Conservation (phyloP, 1,140 invertebrate genomes). For the Drosophila simulans region DNA sequence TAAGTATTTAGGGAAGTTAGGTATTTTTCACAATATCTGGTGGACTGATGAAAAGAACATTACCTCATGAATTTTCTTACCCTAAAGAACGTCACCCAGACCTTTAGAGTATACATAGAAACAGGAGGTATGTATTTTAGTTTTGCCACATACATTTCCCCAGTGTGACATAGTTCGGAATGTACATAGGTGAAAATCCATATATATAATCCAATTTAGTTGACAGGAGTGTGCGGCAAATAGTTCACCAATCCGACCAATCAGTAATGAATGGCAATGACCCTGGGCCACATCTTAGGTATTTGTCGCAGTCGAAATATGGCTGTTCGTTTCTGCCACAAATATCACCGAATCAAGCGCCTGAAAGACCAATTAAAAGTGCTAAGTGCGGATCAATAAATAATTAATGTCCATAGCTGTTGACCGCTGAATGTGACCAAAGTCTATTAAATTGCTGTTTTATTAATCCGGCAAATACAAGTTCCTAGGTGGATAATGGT, state of each 20-base stretch:
- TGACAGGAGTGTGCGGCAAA: constrained; percentile 3
- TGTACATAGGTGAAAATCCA: constrained; percentile 21
- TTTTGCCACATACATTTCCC: not conserved
- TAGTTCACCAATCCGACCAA: constrained; percentile 24
- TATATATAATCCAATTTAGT: constrained; percentile 57
- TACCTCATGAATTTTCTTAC: no score
- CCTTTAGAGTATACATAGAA: no score
- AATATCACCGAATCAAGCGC: constrained; percentile 46
- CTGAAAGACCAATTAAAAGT: constrained; percentile 16
- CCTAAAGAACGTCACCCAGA: no score
- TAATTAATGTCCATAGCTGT: constrained; percentile 3
- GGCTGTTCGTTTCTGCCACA: constrained; percentile 22
- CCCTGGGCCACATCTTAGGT: not conserved
- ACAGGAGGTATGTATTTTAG: not conserved
- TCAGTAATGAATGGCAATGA: constrained; percentile 49
- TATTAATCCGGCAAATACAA: no score
- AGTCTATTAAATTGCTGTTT: no score
- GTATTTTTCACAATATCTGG: no score
- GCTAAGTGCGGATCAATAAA: constrained; percentile 23
- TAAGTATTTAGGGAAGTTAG: no score
- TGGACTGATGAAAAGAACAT: no score
- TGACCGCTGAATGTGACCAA: not conserved
- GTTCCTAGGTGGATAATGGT: no score
- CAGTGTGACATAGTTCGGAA: not conserved
- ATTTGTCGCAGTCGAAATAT: constrained; percentile 18